A percentile compares a stretch with the other conserved stretches of the same genome.
phyloP scores from a whole-genome alignment of 2,888 invertebrate species.

The Apodemia hepburni region DNA sequence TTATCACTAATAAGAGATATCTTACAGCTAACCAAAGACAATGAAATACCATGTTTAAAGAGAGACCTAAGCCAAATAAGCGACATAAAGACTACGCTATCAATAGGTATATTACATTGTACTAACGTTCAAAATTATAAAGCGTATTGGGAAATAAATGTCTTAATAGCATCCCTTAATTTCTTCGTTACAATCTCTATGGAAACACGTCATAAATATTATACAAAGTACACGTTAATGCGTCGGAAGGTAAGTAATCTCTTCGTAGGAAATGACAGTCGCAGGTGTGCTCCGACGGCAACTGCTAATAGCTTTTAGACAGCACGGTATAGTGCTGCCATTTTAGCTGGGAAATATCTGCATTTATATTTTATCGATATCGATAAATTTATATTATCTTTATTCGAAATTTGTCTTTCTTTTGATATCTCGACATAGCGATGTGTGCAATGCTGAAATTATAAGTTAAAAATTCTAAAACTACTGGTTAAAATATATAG shows the following conservation, averaged over 20 bases:
- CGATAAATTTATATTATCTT: neutral
- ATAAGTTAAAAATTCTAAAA: too few relatives aligned
- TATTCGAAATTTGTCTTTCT: too few relatives aligned
- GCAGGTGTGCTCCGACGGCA: conserved; percentile 67
- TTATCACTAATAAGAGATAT: too few relatives aligned
- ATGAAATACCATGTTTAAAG: too few relatives aligned
- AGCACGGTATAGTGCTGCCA: conserved; percentile 45
- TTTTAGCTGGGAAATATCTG: conserved; percentile 29
- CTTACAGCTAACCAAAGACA: too few relatives aligned
- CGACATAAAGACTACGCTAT: too few relatives aligned
- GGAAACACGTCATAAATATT: conserved; percentile 15
- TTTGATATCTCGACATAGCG: too few relatives aligned
- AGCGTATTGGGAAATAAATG: neutral
- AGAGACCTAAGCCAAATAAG: too few relatives aligned
- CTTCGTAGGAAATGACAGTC: conserved; percentile 73
- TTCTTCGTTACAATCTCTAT: neutral
- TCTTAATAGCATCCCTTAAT: neutral
- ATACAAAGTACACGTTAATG: conserved; percentile 27
- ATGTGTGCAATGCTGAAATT: too few relatives aligned
- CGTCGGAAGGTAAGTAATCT: conserved; percentile 57
- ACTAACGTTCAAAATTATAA: too few relatives aligned
- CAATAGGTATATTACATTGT: too few relatives aligned
- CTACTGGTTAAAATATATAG: too few relatives aligned
- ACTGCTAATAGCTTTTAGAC: conserved; percentile 79
- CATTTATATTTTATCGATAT: neutral